Conservation (phyloP, 1,140 invertebrate genomes). For the Hylaeus anthracinus region DNA sequence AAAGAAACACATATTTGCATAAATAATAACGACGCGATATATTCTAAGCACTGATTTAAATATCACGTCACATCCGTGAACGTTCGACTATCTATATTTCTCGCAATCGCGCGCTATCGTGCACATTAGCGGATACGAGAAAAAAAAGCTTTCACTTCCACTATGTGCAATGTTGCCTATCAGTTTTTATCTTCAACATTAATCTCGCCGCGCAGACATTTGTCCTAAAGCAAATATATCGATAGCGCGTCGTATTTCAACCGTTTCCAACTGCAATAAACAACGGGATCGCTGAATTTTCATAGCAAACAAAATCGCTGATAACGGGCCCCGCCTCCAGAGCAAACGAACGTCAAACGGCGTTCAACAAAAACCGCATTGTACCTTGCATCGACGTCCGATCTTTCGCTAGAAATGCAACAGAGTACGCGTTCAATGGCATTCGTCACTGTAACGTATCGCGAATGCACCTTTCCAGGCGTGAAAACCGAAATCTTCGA, state of each 20-base stretch:
- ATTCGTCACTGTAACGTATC: too few species aligned
- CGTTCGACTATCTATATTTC: not conserved
- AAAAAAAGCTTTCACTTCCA: not conserved
- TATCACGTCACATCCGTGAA: not conserved
- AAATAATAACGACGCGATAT: not conserved
- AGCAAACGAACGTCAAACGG: slow-evolving; percentile 16
- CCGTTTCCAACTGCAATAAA: slow-evolving; percentile 22
- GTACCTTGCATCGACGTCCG: not conserved
- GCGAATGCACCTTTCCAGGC: too few species aligned
- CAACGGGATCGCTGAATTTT: slow-evolving; percentile 31
- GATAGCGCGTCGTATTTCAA: slow-evolving; percentile 24
- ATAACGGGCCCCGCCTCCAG: not conserved
- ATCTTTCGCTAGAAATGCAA: slow-evolving; percentile 6
- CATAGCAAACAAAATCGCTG: slow-evolving; percentile 30
- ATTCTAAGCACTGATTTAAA: not conserved
- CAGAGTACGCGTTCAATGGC: too few species aligned
- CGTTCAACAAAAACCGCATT: slow-evolving; percentile 21
- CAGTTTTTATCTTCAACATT: slow-evolving; percentile 19
- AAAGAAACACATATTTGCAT: too few species aligned
- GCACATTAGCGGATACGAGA: not conserved
- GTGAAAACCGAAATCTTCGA: too few species aligned
- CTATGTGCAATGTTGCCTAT: not conserved
- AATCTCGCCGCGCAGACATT: slow-evolving; percentile 11
- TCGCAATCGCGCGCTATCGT: not conserved
- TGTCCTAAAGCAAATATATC: slow-evolving; percentile 28